Evolutionary conservation across 2,797 vertebrate genomes (phyloP).

Genomic region (Gymnopithys bicolor): DNA sequence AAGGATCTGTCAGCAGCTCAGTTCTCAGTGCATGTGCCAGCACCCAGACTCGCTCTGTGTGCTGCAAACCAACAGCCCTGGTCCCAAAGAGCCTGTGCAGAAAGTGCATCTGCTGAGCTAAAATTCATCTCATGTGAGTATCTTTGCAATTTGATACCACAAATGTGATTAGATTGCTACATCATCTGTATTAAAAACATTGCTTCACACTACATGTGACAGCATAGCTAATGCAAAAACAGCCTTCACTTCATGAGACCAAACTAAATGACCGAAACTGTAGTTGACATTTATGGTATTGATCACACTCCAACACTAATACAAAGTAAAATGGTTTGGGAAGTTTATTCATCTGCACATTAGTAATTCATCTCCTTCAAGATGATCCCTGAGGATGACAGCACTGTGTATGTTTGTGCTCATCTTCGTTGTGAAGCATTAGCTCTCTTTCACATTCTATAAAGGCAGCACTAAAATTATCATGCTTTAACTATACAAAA

Average conservation of each 20-base stretch:
- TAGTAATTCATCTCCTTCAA: conserved; percentile 34
- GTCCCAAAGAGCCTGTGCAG: not conserved
- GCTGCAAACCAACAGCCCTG: not conserved
- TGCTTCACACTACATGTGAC: not conserved
- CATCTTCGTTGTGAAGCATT: not conserved
- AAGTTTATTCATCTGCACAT: conserved; percentile 42
- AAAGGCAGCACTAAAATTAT: not conserved
- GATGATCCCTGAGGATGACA: not conserved
- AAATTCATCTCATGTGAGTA: not conserved
- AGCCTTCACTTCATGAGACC: not conserved
- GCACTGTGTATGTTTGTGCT: not conserved
- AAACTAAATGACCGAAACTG: not conserved
- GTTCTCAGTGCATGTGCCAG: not conserved
- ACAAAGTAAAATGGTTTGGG: conserved; percentile 29
- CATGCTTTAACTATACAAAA: not conserved
- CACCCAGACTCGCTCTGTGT: fast-evolving
- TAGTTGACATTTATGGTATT: conserved; percentile 50
- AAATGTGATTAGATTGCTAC: not conserved
- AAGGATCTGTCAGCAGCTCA: not conserved
- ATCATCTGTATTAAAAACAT: not conserved
- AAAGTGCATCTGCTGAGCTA: not conserved
- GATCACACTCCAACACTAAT: conserved; percentile 45
- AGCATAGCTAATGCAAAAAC: conserved; percentile 3
- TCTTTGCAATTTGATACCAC: not conserved
- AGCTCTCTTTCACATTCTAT: not conserved